These are phyloP conservation scores for Chironomus tentans DNA, from an alignment of 2,888 invertebrate species.

Conservation along the genomic window DNA sequence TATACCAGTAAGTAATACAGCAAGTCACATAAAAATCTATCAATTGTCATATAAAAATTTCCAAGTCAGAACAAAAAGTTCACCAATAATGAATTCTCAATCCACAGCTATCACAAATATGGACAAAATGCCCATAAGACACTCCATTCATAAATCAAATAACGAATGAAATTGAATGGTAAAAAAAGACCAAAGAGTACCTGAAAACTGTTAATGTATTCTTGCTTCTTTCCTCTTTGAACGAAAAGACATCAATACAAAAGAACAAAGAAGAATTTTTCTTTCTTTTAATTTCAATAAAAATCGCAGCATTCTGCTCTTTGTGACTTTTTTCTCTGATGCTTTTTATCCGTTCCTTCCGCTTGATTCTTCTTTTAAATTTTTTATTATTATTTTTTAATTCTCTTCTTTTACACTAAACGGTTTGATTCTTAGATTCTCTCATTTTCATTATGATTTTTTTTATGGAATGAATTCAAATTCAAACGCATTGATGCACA, in stretches of 20 bases:
- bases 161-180: background rate
- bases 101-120: too few species aligned
- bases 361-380: background rate
- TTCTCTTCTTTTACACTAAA: background rate
- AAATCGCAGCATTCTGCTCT: background rate
- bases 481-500: too few species aligned
- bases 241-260: background rate
- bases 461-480: background rate
- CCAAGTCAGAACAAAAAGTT: background rate
- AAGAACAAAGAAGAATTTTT: background rate
- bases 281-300: background rate
- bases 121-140: too few species aligned
- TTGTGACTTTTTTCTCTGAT: background rate
- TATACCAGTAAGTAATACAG: background rate
- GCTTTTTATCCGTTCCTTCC: conserved; percentile 17
- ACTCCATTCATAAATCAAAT: too few species aligned
- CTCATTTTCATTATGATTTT: background rate
- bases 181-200: background rate
- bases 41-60: background rate
- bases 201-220: background rate
- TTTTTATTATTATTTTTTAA: too few species aligned
- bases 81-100: too few species aligned
- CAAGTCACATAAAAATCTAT: too few species aligned
- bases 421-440: background rate
- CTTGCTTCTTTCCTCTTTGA: background rate